Percentiles rank a stretch among this genome's conserved stretches.
These are phyloP conservation scores for Eidolon dupreanum DNA, from an alignment of 2,797 vertebrate species.

Conservation along the genomic window DNA sequence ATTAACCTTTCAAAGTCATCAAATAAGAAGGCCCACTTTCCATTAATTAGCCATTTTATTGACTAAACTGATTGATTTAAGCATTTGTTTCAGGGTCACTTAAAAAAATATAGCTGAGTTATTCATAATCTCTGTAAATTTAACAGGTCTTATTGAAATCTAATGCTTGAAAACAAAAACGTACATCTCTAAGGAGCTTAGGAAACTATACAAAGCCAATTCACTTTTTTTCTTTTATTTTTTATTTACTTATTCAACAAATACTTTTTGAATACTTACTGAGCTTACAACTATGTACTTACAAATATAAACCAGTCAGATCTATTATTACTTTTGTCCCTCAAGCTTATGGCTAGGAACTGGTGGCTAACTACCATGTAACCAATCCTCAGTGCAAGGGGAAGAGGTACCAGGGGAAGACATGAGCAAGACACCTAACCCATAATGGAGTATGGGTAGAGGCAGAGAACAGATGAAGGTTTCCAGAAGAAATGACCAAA, in stretches of 20 bases:
- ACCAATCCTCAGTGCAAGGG: background rate
- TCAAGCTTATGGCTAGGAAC: background rate
- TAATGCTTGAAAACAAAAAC: constrained; percentile 20
- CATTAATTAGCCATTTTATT: constrained; percentile 29
- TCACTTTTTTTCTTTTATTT: background rate
- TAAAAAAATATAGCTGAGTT: background rate
- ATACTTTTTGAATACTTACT: background rate
- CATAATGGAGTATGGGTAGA: background rate
- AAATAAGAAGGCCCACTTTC: background rate
- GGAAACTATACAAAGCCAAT: background rate
- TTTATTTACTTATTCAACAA: background rate
- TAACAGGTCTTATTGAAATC: background rate
- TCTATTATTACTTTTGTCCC: background rate
- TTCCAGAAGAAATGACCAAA: background rate
- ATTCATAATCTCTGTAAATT: background rate
- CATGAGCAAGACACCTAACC: background rate
- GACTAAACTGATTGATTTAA: background rate
- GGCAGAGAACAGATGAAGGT: background rate
- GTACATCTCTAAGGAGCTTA: background rate
- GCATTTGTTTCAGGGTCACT: background rate
- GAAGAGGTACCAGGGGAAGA: background rate
- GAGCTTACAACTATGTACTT: background rate
- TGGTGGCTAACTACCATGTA: background rate
- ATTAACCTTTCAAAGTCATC: constrained; percentile 31
- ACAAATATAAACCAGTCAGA: background rate